Percentiles rank a stretch among this genome's conserved stretches.
These are phyloP conservation scores for Hyaena hyaena DNA, from an alignment of 2,113 vertebrate species.

Conservation along the genomic window DNA sequence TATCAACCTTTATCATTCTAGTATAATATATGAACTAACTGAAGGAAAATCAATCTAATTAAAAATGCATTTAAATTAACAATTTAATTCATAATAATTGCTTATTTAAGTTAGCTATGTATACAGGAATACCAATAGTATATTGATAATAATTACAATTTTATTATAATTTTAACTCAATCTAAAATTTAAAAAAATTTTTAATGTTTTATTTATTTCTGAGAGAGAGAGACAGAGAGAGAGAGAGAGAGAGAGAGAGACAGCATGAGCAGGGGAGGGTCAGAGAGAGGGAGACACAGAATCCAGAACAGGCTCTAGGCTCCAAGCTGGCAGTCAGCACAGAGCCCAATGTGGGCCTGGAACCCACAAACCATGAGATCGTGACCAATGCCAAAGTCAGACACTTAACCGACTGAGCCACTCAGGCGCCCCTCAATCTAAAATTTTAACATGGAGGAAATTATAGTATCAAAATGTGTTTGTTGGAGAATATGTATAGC, in stretches of 20 bases:
- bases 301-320: no score
- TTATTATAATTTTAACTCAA: not conserved
- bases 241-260: no score
- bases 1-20: not conserved
- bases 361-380: no score
- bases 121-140: not conserved
- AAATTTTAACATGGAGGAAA: not conserved
- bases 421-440: not conserved
- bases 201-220: no score
- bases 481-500: not conserved
- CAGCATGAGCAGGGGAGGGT: no score
- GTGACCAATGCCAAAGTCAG: no score
- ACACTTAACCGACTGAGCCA: no score
- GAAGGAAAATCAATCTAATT: not conserved
- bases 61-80: not conserved
- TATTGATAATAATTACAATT: not conserved
- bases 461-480: not conserved
- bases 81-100: not conserved
- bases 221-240: no score
- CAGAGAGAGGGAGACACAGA: no score
- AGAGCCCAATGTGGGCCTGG: no score
- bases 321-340: no score
- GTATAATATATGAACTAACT: not conserved
- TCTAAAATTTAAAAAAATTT: not conserved
- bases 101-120: not conserved